phyloP scores from a whole-genome alignment of 2,113 vertebrate genomes.

The Tychaedon coryphoeus region DNA sequence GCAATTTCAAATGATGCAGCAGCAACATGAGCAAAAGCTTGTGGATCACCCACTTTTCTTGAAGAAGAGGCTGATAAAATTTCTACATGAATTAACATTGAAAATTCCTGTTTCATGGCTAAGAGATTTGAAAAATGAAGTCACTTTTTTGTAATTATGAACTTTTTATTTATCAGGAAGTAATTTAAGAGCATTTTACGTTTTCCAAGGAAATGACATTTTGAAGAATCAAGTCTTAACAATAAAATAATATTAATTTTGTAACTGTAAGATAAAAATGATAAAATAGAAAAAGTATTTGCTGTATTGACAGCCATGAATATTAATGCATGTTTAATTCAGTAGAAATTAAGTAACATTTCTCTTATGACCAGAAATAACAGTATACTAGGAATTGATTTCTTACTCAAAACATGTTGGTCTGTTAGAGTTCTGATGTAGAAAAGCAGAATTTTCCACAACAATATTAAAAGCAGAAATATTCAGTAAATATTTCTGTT shows the following conservation, averaged over 20 bases:
- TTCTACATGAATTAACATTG: background rate
- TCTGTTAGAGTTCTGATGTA: background rate
- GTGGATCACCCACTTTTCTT: background rate
- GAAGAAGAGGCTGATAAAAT: background rate
- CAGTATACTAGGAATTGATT: background rate
- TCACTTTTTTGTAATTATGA: background rate
- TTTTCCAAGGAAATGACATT: background rate
- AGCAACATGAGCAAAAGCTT: background rate
- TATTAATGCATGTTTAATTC: background rate
- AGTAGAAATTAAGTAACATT: background rate
- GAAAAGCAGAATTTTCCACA: background rate
- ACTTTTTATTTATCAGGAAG: background rate
- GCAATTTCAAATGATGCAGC: background rate
- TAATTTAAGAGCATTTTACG: background rate
- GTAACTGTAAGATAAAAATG: background rate
- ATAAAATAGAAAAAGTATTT: background rate
- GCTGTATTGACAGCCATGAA: background rate
- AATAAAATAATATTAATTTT: background rate
- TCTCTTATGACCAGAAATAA: background rate
- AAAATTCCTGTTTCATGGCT: background rate
- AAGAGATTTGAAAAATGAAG: background rate
- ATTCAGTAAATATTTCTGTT: background rate
- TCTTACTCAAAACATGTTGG: background rate
- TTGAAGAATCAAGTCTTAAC: background rate
- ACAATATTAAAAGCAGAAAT: background rate